Base-by-base conservation (phyloP, 2,113 vertebrate species). In the Ammodytes marinus region DNA sequence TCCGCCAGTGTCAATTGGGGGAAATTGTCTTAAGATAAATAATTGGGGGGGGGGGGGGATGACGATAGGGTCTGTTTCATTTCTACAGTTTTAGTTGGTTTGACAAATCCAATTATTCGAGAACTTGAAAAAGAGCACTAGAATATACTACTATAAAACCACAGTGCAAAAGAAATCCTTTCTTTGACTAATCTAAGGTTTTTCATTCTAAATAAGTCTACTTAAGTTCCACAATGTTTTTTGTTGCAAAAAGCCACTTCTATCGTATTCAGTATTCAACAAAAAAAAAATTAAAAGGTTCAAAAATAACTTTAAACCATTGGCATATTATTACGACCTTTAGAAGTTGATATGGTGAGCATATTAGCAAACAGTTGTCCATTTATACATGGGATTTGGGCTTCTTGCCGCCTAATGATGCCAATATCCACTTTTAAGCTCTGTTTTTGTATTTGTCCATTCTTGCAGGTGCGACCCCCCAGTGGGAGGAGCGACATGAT, bases 401-500 rank as follows among this genome's bases (percentile, higher is more conserved):
- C 27, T 27, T 27, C 27, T 27, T 27, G 27, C 27, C 27, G 27
- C 27, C 27, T 27, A 27, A 27, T 27, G 27, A 27, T 27, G 27
- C 27, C 27, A 27, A 27, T 27, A 27, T 27, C 27, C 27, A 27
- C 27, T 27, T 27, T 27, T 27, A 27, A 27, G 27, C 27, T 27
- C 27, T 27, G 27, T 27, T 27, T 27, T 27, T 27, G 27, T 27
- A 27, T 27, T 10, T n/a, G 49, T 69, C 14, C 13, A 27, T 17
- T 58, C 75, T 45, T 35, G 17, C 72, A 91, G 86, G 87, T 87
- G 71, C 27, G 69, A 74, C 69, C 27, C 27, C 27, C 27, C 69
- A 64, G 79, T 17, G 64, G 83, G 68, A 71, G 73, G 64, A 74
- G 78, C 81, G 78, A 42, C 92, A 93, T 80, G 49, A 97, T 97